These are phyloP conservation scores for Desoria tigrina DNA, from an alignment of 2,888 invertebrate genomes.

Conservation along the genomic window DNA sequence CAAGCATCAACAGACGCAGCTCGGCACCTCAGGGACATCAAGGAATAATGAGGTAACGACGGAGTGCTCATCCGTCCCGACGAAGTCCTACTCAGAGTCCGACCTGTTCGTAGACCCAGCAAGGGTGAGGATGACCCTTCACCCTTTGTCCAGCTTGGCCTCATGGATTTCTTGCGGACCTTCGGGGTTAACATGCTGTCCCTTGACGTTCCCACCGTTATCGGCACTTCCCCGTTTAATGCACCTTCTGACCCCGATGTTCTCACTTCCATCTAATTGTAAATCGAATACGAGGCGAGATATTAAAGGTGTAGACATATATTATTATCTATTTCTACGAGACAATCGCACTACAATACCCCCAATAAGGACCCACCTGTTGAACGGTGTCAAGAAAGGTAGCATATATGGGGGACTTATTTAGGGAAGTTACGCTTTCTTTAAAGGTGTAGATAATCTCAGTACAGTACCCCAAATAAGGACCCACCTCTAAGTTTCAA, in stretches of 20 bases:
- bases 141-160: no score
- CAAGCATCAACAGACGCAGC: conserved; percentile 4
- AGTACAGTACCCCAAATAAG: no score
- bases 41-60: neutral
- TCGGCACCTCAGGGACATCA: neutral
- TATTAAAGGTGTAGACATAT: no score
- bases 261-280: conserved; percentile 12
- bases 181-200: neutral
- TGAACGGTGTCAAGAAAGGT: no score
- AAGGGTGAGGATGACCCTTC: neutral
- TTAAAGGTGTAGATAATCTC: no score
- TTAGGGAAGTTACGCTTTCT: no score
- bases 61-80: conserved; percentile 5
- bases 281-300: neutral
- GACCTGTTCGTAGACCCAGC: neutral
- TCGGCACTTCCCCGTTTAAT: conserved; percentile 19
- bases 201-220: conserved; percentile 10
- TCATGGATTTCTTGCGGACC: no score
- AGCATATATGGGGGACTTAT: no score
- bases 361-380: neutral
- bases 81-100: conserved; percentile 9
- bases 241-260: neutral
- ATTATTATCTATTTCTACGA: no score
- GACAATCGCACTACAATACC: no score
- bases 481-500: no score